Evolutionary conservation across 2,113 vertebrate species (phyloP).

Genomic region (Mugil cephalus): DNA sequence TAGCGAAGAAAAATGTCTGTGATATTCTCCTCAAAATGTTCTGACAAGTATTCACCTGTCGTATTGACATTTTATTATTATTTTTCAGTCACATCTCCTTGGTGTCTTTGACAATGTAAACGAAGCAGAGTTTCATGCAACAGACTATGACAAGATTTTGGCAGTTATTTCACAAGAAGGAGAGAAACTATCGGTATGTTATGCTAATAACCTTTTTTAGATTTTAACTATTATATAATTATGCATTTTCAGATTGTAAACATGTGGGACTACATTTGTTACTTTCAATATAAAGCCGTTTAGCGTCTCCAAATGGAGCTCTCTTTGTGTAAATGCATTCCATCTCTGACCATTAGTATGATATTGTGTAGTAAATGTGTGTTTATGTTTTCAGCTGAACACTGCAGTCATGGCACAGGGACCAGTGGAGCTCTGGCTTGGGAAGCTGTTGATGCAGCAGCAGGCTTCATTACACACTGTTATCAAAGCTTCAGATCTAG

Average conservation of each 20-base stretch:
- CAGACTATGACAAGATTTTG: conserved; percentile 89
- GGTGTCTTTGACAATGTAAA: conserved; percentile 92
- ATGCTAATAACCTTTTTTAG: background rate
- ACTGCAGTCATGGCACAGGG: conserved; percentile 87
- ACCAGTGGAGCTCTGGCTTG: conserved; percentile 89
- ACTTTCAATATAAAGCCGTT: background rate
- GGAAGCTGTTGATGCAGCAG: conserved; percentile 83
- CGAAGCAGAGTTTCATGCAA: conserved; percentile 86
- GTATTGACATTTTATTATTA: background rate
- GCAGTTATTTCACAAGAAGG: conserved; percentile 90
- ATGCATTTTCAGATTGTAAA: background rate
- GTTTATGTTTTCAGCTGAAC: conserved; percentile 82
- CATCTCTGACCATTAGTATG: background rate
- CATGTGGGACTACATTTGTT: conserved; percentile 4
- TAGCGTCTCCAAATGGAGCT: background rate
- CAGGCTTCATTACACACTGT: conserved; percentile 87
- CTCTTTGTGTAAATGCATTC: background rate
- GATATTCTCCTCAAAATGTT: background rate
- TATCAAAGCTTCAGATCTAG: conserved; percentile 84
- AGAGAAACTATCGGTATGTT: conserved; percentile 87
- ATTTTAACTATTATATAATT: background rate
- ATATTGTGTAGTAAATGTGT: conserved; percentile 1
- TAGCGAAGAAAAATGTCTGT: background rate
- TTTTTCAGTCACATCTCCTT: conserved; percentile 87
- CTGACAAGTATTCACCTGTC: background rate